These are phyloP conservation scores for Macropis europaea DNA, from an alignment of 2,888 invertebrate genomes.

Conservation along the genomic window DNA sequence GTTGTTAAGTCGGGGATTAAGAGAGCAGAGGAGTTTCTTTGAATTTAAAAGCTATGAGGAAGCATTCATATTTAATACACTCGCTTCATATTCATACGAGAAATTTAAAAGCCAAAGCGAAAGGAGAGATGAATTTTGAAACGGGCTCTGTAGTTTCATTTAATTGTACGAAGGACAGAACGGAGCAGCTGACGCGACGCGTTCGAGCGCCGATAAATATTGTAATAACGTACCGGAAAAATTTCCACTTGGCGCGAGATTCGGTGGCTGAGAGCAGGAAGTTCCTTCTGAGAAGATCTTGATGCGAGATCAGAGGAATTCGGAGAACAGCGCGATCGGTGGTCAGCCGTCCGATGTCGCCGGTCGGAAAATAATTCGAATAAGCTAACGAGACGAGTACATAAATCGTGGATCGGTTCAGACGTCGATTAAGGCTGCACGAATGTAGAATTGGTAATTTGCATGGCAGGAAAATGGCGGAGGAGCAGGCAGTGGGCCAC, in stretches of 20 bases:
- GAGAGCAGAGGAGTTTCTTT: not conserved
- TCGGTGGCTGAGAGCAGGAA: too few relatives aligned
- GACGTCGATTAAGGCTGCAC: too few relatives aligned
- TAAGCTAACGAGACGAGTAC: too few relatives aligned
- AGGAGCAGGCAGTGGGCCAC: not conserved
- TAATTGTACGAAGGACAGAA: not conserved
- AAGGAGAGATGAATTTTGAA: not conserved
- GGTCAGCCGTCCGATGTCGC: too few relatives aligned
- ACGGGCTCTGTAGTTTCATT: not conserved
- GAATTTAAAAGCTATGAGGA: not conserved
- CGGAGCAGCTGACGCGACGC: not conserved
- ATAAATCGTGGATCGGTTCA: too few relatives aligned
- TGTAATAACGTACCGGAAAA: too few relatives aligned
- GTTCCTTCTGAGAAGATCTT: too few relatives aligned
- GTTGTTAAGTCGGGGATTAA: not conserved
- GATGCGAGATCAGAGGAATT: conserved; percentile 27
- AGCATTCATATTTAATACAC: not conserved
- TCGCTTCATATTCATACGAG: not conserved
- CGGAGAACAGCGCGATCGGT: not conserved
- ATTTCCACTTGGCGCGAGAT: too few relatives aligned
- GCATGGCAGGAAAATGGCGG: conserved; percentile 29
- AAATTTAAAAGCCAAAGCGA: conserved; percentile 5
- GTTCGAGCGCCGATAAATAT: too few relatives aligned
- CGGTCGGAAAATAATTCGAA: too few relatives aligned
- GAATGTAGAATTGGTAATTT: conserved; percentile 26